Base-by-base conservation (phyloP, 1,140 invertebrate species). In the Drosophila takahashii region DNA sequence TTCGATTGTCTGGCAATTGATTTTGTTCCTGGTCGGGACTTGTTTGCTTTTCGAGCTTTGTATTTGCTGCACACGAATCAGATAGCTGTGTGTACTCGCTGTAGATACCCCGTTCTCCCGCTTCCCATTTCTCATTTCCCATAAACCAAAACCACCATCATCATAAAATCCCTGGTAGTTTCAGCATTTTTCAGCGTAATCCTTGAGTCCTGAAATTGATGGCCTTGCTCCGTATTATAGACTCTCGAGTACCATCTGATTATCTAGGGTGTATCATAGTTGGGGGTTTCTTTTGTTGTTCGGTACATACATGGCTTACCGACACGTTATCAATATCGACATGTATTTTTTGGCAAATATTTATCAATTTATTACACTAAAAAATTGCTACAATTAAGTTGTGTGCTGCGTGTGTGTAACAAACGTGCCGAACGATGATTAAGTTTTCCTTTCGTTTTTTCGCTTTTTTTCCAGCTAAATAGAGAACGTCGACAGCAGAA, bases 281-380 rank as follows among this genome's bases (percentile, higher is more conserved):
- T 57, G 27, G 13, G 32, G 3, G 11, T 44, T 27, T 0, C 22
- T 54, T 42, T 27, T 37, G 13, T 41, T 50, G 9, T 52, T 60
- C 58, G 75, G 75, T 8, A 8, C 29, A 2, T 2, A 1, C 9
- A 8, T 32, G 9, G 64, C 10, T 58, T 18, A 34, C 13, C 9
- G 8, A 15, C 34, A 34, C 50, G 36, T 79, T 86, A 86, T 86
- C 83, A 74, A 67, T 50, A 60, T 67, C 16, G 52, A 57, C 41
- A 50, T 47, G 8, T 64, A 34, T 61, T 37, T 37, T 86, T 87
- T 83, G 76, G 64, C 79, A 83, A 89, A 89, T 89, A 89, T 89
- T 89, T 89, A 87, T 87, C 84, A 77, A 87, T 87, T 79, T 83
- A 89, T 89, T 83, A 59, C 72, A 64, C 79, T 83, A 77, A 89